phyloP scores from a whole-genome alignment of 37 sponge, comb jelly and placozoan species.

The Mnemiopsis leidyi region DNA sequence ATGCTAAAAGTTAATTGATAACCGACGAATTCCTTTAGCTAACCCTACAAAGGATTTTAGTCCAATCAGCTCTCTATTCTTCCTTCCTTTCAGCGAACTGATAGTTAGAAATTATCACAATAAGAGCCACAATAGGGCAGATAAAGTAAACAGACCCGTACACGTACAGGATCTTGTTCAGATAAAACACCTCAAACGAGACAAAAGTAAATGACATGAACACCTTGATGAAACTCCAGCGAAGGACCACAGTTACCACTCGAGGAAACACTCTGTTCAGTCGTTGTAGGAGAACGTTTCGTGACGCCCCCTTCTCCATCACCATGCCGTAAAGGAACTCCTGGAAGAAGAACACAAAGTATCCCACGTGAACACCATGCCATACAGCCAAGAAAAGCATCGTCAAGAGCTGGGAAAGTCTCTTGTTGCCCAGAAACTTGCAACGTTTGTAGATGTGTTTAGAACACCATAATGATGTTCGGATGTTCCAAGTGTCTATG shows the following conservation, averaged over 20 bases:
- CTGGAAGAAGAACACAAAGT: conserved; percentile 74
- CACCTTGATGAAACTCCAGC: neutral
- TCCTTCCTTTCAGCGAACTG: neutral
- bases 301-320: conserved; percentile 68
- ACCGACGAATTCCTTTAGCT: too few species aligned
- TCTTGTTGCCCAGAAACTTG: conserved; percentile 76
- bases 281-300: neutral
- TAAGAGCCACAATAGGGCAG: neutral
- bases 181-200: conserved; percentile 2
- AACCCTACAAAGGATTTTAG: too few species aligned
- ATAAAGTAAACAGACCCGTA: conserved; percentile 18
- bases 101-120: neutral
- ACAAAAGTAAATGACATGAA: conserved; percentile 45
- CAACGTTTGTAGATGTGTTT: conserved; percentile 83
- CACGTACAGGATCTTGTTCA: neutral
- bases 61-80: too few species aligned
- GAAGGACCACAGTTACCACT: neutral
- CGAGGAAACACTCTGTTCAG: neutral
- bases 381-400: conserved; percentile 78
- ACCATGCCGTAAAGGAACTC: conserved; percentile 69
- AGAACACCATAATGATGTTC: conserved; percentile 72
- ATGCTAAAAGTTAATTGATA: too few species aligned
- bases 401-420: conserved; percentile 71
- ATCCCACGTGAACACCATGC: conserved; percentile 90
- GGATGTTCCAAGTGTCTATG: conserved; percentile 79